Evolutionary conservation across 1,140 invertebrate genomes (phyloP).

Genomic region (Eupristina koningsbergeri): DNA sequence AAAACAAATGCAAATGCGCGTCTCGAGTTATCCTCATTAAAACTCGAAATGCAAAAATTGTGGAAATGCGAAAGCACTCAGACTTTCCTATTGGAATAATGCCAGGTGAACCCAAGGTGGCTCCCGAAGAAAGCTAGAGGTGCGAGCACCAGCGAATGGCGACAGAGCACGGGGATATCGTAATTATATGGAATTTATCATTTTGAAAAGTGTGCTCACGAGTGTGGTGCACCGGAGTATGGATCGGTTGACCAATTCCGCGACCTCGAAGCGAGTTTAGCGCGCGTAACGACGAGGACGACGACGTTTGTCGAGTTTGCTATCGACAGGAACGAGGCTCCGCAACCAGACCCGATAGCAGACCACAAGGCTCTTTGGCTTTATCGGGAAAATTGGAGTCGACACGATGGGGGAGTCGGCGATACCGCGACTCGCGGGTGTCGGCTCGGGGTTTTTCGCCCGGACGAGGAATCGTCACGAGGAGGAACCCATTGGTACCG

Average conservation of each 20-base stretch:
- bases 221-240: background rate
- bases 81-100: background rate
- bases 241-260: background rate
- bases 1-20: too few relatives aligned
- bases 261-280: background rate
- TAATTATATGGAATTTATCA: background rate
- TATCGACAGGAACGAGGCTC: background rate
- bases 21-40: background rate
- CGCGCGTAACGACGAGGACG: constrained; percentile 26
- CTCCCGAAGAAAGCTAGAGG: background rate
- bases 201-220: background rate
- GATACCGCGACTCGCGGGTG: too few relatives aligned
- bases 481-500: too few relatives aligned
- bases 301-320: background rate
- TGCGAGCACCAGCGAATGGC: background rate
- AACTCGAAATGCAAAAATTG: background rate
- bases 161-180: background rate
- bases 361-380: constrained; percentile 10
- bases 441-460: too few relatives aligned
- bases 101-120: background rate
- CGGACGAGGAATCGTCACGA: too few relatives aligned
- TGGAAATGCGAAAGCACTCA: background rate
- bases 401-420: too few relatives aligned
- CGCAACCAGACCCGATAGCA: constrained; percentile 16
- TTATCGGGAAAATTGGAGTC: too few relatives aligned